Base-by-base conservation (phyloP, 1,140 invertebrate species). In the Monochamus saltuarius region DNA sequence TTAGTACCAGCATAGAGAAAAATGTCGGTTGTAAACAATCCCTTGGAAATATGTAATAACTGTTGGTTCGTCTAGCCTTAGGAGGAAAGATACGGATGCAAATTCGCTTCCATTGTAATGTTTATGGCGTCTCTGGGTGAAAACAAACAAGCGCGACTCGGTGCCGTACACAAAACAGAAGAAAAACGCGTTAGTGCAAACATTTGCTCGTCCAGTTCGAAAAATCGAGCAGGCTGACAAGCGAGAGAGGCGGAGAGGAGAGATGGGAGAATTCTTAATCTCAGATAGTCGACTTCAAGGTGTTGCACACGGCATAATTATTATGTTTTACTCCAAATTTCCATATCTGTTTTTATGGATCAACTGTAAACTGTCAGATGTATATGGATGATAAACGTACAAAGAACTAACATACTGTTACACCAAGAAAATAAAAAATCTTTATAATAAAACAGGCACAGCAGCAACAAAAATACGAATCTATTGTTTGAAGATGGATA, bases 231-330 rank as follows among this genome's bases (percentile, higher is more conserved):
- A 38, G 38, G 40, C 42, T 46, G 55, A 57, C 46, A 57, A 57
- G 47, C 46, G 22, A 29, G 22, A 29, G 22, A 39, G 56, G 49
- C 45, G 14, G 56, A 58, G 56, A 58, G 39, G 46, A n/a, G 40
- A 58, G 56, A 58, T 38, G 56, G 50, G 56, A 58, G 47, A 58
- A 58, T 58, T 58, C 56, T 29, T 6, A 29, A 29, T 29, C 22
- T 58, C 42, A 58, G 56, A 58, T 47, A 58, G 45, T 58, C 56
- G 50, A n/a, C 55, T 49, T 58, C 56, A 58, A 58, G 45, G 56
- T 58, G 56, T 58, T 49, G 43, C 45, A 49, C 22, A 40, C 40
- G 45, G 50, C 37, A 47, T 47, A 58, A 58, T 39, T 57, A 47
- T 37, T 46, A 47, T n/a, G n/a, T n/a, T n/a, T n/a, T n/a, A n/a